Evolutionary conservation across 1,140 invertebrate species (phyloP).

Genomic region (Meloidogyne floridensis): DNA sequence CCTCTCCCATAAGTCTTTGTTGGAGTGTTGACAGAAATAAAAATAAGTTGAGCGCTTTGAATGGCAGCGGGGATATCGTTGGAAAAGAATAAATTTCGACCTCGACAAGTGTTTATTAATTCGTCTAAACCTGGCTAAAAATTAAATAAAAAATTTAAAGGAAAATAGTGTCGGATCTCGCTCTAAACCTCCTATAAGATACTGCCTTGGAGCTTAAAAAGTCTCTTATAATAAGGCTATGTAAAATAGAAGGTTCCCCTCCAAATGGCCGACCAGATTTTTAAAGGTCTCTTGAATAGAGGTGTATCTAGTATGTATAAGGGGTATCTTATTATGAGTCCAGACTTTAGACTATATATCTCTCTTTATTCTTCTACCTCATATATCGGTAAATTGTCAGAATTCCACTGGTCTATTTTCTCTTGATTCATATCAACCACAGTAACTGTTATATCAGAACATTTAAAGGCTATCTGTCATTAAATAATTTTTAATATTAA

Average conservation of each 20-base stretch:
- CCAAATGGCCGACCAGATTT: too few species aligned
- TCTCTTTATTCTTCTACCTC: conserved; percentile 73
- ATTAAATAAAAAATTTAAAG: too few species aligned
- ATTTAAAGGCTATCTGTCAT: conserved; percentile 73
- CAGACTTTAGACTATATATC: too few species aligned
- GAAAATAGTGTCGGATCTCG: too few species aligned
- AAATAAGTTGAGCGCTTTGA: conserved; percentile 92
- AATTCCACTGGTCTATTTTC: conserved; percentile 96
- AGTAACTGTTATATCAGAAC: conserved; percentile 88
- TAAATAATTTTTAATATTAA: not conserved
- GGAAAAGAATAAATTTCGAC: conserved; percentile 86
- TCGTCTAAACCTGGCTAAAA: conserved; percentile 86
- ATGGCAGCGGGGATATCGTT: conserved; percentile 86
- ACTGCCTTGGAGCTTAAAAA: too few species aligned
- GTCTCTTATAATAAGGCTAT: too few species aligned
- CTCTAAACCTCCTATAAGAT: too few species aligned
- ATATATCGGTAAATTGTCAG: conserved; percentile 92
- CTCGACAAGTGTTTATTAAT: conserved; percentile 83
- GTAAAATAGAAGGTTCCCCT: too few species aligned
- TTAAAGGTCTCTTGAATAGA: too few species aligned
- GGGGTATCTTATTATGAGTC: too few species aligned
- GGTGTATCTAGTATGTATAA: too few species aligned
- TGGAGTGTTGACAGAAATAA: conserved; percentile 99
- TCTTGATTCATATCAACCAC: conserved; percentile 89
- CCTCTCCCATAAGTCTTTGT: conserved; percentile 96